phyloP scores from a whole-genome alignment of 2,113 vertebrate species.

The Aspiorhynchus laticeps region DNA sequence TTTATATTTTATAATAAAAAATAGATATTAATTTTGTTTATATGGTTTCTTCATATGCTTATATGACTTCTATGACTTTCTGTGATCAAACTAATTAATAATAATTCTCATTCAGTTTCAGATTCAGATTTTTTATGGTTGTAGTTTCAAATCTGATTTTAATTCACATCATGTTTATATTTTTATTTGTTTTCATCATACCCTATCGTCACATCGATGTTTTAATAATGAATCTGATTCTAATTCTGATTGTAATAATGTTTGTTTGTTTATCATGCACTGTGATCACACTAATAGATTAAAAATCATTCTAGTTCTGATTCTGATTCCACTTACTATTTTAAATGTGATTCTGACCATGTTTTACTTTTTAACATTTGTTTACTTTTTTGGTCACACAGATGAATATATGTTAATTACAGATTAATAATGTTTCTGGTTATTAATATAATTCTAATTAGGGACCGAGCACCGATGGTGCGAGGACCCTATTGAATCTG shows the following conservation, averaged over 20 bases:
- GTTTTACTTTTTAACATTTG: not conserved
- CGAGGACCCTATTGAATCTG: no score
- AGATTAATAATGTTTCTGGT: not conserved
- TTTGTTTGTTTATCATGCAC: not conserved
- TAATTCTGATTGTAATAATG: not conserved
- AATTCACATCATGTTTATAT: not conserved
- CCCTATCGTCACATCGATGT: not conserved
- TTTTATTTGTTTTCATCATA: not conserved
- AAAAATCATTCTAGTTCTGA: not conserved
- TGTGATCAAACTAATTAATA: not conserved
- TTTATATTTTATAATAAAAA: no score
- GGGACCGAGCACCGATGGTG: no score
- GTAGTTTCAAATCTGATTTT: not conserved
- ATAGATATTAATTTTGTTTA: no score
- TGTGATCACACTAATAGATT: not conserved
- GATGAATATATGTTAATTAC: no score
- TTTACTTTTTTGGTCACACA: not conserved
- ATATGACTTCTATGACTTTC: not conserved
- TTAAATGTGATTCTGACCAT: not conserved
- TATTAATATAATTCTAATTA: not conserved
- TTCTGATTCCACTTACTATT: not conserved
- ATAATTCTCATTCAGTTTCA: no score
- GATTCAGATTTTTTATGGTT: not conserved
- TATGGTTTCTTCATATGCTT: not conserved
- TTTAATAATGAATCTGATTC: not conserved